Conservation (phyloP, 2,113 vertebrate genomes). For the Amblyornis subalaris region DNA sequence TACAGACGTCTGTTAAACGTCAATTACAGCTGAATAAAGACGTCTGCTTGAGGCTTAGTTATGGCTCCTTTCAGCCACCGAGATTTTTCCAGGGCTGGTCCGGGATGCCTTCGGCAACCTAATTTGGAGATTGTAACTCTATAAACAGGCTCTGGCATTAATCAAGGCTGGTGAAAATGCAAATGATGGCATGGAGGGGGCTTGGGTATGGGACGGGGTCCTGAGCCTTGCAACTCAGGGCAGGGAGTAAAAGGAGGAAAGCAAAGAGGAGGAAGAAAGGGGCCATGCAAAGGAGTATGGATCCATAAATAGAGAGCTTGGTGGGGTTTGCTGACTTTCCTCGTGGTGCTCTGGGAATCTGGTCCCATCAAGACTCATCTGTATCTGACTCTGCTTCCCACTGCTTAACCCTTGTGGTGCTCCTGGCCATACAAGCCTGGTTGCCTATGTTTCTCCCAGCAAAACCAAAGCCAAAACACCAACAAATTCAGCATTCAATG, state of each 20-base stretch:
- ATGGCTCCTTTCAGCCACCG: slow-evolving; percentile 62
- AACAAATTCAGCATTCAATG: neutral
- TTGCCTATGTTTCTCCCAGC: neutral
- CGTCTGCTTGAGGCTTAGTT: slow-evolving; percentile 72
- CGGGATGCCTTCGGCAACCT: slow-evolving; percentile 68
- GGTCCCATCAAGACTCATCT: neutral
- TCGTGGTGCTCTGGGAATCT: neutral
- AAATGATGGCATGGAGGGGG: slow-evolving; percentile 25
- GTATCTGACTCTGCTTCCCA: neutral
- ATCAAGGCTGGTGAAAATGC: slow-evolving; percentile 62
- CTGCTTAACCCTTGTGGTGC: neutral
- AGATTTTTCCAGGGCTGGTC: slow-evolving; percentile 65
- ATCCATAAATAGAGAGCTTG: slow-evolving; percentile 6
- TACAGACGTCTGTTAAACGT: slow-evolving; percentile 76
- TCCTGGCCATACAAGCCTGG: neutral
- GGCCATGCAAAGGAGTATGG: neutral
- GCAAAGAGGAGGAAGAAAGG: slow-evolving; percentile 5
- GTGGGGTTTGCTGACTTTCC: neutral
- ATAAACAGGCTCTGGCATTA: slow-evolving; percentile 61
- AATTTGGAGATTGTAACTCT: slow-evolving; percentile 72
- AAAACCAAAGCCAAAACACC: neutral
- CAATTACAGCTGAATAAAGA: slow-evolving; percentile 80
- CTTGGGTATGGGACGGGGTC: neutral
- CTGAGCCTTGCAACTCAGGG: neutral
- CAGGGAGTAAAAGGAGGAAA: neutral